Evolutionary conservation across 2,113 vertebrate species (phyloP).

Genomic region (Eretmochelys imbricata): DNA sequence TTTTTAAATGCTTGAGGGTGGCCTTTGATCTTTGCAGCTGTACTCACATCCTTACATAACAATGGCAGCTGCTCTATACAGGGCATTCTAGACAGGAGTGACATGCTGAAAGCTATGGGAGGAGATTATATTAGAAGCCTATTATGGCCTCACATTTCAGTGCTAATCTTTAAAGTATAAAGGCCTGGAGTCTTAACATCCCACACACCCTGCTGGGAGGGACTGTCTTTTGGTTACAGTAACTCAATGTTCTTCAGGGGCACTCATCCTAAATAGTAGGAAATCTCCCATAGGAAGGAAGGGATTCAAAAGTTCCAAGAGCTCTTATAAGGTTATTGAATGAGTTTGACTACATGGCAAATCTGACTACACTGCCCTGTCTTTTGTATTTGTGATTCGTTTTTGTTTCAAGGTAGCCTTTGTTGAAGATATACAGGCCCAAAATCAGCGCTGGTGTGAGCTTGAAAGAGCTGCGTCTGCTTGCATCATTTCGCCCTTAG

Average conservation of each 20-base stretch:
- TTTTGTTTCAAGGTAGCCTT: background rate
- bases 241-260: background rate
- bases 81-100: constrained; percentile 49
- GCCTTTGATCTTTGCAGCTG: constrained; percentile 60
- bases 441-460: background rate
- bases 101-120: constrained; percentile 53
- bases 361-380: background rate
- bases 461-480: background rate
- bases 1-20: background rate
- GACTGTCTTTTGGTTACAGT: background rate
- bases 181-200: constrained; percentile 8
- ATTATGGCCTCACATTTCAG: constrained; percentile 19
- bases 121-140: constrained; percentile 30
- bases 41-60: constrained; percentile 46
- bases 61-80: background rate
- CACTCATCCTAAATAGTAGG: background rate
- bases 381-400: background rate
- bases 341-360: background rate
- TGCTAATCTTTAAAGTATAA: background rate
- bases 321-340: background rate
- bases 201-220: background rate
- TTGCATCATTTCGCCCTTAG: background rate
- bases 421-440: background rate
- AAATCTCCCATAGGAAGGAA: constrained; percentile 7
- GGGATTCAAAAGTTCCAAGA: background rate